Base-by-base conservation (phyloP, 2,888 invertebrate species). In the Philereme vetulata region DNA sequence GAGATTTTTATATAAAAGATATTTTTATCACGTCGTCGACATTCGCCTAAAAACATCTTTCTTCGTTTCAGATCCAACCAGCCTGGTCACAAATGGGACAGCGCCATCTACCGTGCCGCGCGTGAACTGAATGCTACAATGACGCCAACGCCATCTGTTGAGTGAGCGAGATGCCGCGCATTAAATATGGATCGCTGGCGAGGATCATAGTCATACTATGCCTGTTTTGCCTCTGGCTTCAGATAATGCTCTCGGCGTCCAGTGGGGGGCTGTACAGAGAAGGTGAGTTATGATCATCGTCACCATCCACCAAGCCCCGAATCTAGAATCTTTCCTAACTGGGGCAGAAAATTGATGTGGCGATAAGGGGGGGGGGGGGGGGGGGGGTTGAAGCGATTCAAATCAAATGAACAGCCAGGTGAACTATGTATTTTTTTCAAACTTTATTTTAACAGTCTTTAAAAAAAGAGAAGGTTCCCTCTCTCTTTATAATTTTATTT, bases 211-310 rank as follows among this genome's bases (percentile, higher is more conserved):
- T 91, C 50, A 86, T 91, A 54, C 71, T 89, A 53, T 87, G 85
- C 36, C 78, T 92, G 6, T 82, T 92, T 61, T 87, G 88, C 70
- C 67, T 92, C 5, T 93, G 91, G 92, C 74, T 92, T 53, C 92
- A 93, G 76, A 89, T 93, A 58, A 87, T 92, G 87, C 77, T 90
- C 60, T 84, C 90, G 0, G 87, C 88, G 4, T 81, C 86, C 0
- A 81, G 72, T 54, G 81, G 84, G 0, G 81, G 78, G 2, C 63
- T 86, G 72, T 90, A 88, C 34, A 81, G 86, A 58, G 88, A 87
- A 68, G 89, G 90, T 90, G 68, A 58, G 51, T 44, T 21, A 21
- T 21, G 21, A 21, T 21, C 21, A n/a, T n/a, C n/a, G n/a, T n/a
- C n/a, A n/a, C n/a, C n/a, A n/a, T n/a, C n/a, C n/a, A n/a, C n/a